Evolutionary conservation across 2,113 vertebrate species (phyloP).

Genomic region (Hemichromis elongatus): DNA sequence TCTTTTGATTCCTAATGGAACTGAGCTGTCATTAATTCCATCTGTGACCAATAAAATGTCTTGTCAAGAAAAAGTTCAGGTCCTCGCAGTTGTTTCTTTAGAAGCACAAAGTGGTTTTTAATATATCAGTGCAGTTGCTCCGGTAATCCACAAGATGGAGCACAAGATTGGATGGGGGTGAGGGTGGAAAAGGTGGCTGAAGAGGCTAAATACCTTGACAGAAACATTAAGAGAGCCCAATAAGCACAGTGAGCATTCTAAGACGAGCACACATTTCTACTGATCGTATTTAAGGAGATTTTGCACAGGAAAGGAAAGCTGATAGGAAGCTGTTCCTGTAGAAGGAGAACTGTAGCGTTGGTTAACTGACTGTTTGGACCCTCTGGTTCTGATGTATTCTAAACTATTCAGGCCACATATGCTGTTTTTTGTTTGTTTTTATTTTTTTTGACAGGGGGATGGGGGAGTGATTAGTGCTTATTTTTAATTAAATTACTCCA

Average conservation of each 20-base stretch:
- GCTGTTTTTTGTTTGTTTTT: background rate
- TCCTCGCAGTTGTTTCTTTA: background rate
- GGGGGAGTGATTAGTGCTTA: background rate
- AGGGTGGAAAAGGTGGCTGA: background rate
- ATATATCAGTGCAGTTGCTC: background rate
- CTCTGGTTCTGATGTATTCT: background rate
- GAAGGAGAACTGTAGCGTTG: background rate
- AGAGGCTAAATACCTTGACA: background rate
- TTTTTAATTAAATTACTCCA: background rate
- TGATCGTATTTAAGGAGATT: background rate
- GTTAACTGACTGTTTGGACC: background rate
- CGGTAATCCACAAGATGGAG: constrained; percentile 27
- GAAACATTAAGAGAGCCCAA: background rate
- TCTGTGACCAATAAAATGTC: background rate
- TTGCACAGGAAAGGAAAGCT: background rate
- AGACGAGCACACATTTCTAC: constrained; percentile 23
- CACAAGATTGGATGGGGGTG: background rate
- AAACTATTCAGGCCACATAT: background rate
- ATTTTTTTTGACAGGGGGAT: background rate
- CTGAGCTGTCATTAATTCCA: background rate
- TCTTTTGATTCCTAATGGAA: background rate
- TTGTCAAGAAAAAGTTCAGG: background rate
- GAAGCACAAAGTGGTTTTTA: background rate
- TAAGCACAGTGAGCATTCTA: background rate
- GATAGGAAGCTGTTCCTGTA: background rate